Percentiles rank a stretch among this genome's conserved stretches.
phyloP scores from a whole-genome alignment of 2,888 invertebrate species.

The Stomorhina lunata region DNA sequence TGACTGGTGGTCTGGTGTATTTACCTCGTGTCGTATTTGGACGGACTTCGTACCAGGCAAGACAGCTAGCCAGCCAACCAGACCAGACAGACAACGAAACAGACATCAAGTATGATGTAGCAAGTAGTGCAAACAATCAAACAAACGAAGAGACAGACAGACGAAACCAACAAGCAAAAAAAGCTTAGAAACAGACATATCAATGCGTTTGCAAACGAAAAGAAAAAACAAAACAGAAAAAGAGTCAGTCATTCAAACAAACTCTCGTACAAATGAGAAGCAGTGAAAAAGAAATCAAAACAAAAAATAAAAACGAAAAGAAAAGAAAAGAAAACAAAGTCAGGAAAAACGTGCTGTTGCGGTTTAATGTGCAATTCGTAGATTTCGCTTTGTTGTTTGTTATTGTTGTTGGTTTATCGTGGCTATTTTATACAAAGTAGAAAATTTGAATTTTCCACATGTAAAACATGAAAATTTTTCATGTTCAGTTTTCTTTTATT shows the following conservation, averaged over 20 bases:
- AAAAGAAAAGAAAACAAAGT: too few relatives aligned
- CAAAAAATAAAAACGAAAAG: too few relatives aligned
- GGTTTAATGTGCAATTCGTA: constrained; percentile 58
- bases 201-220: constrained; percentile 60
- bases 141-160: too few relatives aligned
- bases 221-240: constrained; percentile 13
- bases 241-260: background rate
- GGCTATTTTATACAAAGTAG: constrained; percentile 33
- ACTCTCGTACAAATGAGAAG: background rate
- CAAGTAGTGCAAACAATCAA: constrained; percentile 35
- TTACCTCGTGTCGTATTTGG: constrained; percentile 52
- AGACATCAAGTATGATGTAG: constrained; percentile 55
- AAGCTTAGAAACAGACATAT: constrained; percentile 51
- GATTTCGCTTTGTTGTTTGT: too few relatives aligned
- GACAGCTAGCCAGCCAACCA: too few relatives aligned
- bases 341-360: constrained; percentile 66
- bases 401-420: background rate
- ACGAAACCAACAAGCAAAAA: too few relatives aligned
- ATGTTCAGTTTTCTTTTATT: constrained; percentile 42
- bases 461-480: constrained; percentile 45
- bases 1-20: constrained; percentile 59
- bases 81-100: constrained; percentile 58
- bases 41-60: constrained; percentile 61
- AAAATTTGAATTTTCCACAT: constrained; percentile 55
- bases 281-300: constrained; percentile 8